Percentiles rank a stretch among this genome's conserved stretches.
Conservation (phyloP, 2,888 invertebrate species). For the Alloscopus bannaensis region DNA sequence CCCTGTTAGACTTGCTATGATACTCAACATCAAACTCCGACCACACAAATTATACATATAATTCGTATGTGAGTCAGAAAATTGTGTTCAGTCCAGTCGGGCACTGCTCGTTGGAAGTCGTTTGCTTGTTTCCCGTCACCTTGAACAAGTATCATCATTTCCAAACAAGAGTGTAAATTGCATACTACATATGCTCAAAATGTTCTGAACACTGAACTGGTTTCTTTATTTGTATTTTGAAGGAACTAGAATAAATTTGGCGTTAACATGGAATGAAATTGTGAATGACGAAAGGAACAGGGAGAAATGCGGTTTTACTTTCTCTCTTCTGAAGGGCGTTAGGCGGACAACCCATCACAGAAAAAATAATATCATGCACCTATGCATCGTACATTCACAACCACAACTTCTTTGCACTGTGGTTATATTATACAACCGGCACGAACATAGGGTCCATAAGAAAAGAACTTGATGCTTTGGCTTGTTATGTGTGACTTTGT, state of each 20-base stretch:
- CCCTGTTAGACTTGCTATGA: too few relatives aligned
- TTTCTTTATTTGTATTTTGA: slow-evolving; percentile 21
- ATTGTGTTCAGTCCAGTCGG: background rate
- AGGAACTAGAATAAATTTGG: slow-evolving; percentile 35
- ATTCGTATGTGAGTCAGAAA: too few relatives aligned
- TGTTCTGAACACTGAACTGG: background rate
- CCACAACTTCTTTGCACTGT: too few relatives aligned
- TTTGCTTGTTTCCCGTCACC: slow-evolving; percentile 19
- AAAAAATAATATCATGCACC: slow-evolving; percentile 1
- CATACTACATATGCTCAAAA: slow-evolving; percentile 34
- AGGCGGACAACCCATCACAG: slow-evolving; percentile 18
- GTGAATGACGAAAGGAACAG: slow-evolving; percentile 1
- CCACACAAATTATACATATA: too few relatives aligned
- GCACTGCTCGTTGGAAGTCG: slow-evolving; percentile 12
- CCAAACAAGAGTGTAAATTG: slow-evolving; percentile 23
- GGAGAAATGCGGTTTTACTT: slow-evolving; percentile 40
- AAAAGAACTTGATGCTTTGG: too few relatives aligned
- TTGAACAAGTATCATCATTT: slow-evolving; percentile 32
- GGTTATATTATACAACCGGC: too few relatives aligned
- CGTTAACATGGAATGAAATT: slow-evolving; percentile 24
- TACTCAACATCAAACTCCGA: too few relatives aligned
- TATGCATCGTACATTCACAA: too few relatives aligned
- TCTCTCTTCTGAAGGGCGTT: slow-evolving; percentile 48
- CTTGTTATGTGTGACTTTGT: too few relatives aligned
- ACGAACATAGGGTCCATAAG: too few relatives aligned